Conservation (phyloP, 2,797 vertebrate genomes). For the Chlorospingus flavigularis region DNA sequence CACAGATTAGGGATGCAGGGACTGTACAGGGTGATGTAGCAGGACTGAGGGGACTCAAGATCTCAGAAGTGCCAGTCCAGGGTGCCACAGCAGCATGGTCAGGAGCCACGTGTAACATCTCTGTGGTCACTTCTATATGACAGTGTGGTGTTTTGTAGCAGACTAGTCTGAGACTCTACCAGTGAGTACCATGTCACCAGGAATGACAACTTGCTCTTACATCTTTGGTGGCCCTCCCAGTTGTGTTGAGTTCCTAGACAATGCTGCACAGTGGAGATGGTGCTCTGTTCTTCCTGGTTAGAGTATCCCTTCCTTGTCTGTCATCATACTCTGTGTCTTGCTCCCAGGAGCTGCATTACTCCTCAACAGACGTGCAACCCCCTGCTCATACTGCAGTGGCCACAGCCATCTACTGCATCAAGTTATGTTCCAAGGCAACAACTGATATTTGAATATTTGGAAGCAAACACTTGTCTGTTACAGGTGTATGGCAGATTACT, state of each 20-base stretch:
- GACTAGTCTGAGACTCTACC: neutral
- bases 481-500: neutral
- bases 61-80: neutral
- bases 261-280: neutral
- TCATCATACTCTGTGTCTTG: neutral
- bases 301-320: neutral
- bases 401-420: neutral
- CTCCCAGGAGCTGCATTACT: neutral
- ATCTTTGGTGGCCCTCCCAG: neutral
- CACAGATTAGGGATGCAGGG: neutral
- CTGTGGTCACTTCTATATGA: neutral
- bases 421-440: neutral
- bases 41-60: neutral
- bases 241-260: neutral
- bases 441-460: neutral
- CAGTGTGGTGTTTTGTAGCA: neutral
- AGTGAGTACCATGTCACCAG: neutral
- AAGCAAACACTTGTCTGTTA: neutral
- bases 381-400: neutral
- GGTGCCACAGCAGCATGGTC: neutral
- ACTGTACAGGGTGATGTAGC: neutral
- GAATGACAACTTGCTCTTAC: neutral
- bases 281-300: neutral
- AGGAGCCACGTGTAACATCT: accelerated
- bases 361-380: neutral